Percentiles rank a stretch among this genome's conserved stretches.
Evolutionary conservation across 2,797 vertebrate genomes (phyloP).

Genomic region (Muscicapa striata): DNA sequence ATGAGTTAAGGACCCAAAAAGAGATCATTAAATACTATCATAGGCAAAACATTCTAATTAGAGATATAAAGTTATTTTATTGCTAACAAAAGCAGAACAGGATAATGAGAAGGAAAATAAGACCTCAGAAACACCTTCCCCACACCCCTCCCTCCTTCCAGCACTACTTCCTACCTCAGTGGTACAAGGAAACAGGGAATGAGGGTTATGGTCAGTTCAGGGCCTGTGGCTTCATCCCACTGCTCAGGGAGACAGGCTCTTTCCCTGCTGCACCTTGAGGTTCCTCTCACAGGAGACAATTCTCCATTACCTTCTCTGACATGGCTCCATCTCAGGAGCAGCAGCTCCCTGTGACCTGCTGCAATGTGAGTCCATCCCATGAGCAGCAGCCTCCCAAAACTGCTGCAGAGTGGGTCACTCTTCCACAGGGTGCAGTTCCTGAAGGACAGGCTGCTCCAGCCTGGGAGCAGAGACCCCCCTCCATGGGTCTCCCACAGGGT

Average conservation of each 20-base stretch:
- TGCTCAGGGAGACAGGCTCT: not conserved
- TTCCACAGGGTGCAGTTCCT: too few species aligned
- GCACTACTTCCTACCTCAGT: accelerated
- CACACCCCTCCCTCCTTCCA: not conserved
- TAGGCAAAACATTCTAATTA: not conserved
- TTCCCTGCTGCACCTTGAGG: accelerated
- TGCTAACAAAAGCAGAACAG: not conserved
- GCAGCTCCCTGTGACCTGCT: too few species aligned
- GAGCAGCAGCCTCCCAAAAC: too few species aligned
- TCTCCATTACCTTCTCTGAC: too few species aligned
- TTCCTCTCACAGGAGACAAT: too few species aligned
- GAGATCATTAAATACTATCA: not conserved
- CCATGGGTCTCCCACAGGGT: not conserved
- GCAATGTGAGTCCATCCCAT: too few species aligned
- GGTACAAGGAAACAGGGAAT: not conserved
- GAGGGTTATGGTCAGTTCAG: not conserved
- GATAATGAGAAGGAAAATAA: not conserved
- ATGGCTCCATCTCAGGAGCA: too few species aligned
- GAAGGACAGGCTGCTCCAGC: too few species aligned
- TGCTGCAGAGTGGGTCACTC: not conserved
- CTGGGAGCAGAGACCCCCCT: not conserved
- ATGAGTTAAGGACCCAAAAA: not conserved
- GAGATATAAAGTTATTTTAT: not conserved
- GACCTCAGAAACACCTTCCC: not conserved
- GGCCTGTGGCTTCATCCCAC: not conserved